Evolutionary conservation across 2,888 invertebrate species (phyloP).

Genomic region (Lamellibrachia columna): DNA sequence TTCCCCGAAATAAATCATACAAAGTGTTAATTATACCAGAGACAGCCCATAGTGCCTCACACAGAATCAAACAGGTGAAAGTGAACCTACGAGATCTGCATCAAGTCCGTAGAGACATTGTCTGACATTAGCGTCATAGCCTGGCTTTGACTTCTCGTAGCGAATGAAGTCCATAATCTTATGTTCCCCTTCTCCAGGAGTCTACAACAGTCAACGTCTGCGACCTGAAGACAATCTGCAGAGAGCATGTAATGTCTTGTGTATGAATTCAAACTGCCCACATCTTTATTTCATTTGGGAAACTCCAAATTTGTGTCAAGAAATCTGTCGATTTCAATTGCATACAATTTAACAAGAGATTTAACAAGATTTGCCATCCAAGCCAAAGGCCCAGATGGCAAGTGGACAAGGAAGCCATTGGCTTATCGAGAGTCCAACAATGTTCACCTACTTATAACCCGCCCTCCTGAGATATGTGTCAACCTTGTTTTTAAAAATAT

Average conservation of each 20-base stretch:
- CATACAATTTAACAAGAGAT: no score
- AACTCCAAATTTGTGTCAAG: no score
- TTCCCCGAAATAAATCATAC: background rate
- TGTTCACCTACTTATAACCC: no score
- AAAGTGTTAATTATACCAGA: background rate
- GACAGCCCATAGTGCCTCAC: background rate
- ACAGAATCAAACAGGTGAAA: background rate
- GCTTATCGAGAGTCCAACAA: no score
- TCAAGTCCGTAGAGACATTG: conserved; percentile 98
- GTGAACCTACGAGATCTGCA: conserved; percentile 80
- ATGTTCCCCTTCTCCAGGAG: conserved; percentile 95
- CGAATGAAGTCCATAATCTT: conserved; percentile 99
- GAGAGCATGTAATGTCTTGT: background rate
- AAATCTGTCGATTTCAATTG: no score
- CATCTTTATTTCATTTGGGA: no score
- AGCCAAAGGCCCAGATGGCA: no score
- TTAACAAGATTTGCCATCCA: no score
- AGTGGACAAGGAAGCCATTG: no score
- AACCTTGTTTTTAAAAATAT: no score
- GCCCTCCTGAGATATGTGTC: no score
- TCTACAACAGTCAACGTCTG: background rate
- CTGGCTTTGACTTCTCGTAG: conserved; percentile 79
- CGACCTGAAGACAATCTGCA: background rate
- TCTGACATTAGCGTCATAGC: conserved; percentile 87
- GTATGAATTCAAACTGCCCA: background rate